Evolutionary conservation across 2,888 invertebrate genomes (phyloP).

Genomic region (Macaria notata): DNA sequence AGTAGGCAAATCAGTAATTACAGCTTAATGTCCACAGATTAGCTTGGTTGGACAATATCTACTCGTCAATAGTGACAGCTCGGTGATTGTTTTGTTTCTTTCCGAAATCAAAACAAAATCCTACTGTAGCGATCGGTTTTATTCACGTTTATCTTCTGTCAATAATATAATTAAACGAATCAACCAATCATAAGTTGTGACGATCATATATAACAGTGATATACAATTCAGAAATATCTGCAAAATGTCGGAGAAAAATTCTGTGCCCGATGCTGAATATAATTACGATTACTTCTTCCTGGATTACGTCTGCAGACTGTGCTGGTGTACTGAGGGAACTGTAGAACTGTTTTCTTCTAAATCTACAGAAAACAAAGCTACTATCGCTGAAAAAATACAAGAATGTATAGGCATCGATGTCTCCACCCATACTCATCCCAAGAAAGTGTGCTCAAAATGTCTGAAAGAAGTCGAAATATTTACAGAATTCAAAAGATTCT

Average conservation of each 20-base stretch:
- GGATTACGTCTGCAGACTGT: slow-evolving; percentile 60
- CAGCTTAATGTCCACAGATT: too few relatives aligned
- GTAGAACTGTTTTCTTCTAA: slow-evolving; percentile 40
- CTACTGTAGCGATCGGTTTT: too few relatives aligned
- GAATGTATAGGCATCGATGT: slow-evolving; percentile 59
- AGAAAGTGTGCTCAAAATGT: slow-evolving; percentile 57
- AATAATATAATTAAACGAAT: too few relatives aligned
- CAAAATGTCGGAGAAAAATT: slow-evolving; percentile 40
- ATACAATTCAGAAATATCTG: too few relatives aligned
- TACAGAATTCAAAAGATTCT: slow-evolving; percentile 58
- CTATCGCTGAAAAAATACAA: slow-evolving; percentile 50
- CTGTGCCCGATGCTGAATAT: slow-evolving; percentile 44
- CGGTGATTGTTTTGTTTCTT: too few relatives aligned
- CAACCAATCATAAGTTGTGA: too few relatives aligned
- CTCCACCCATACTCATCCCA: slow-evolving; percentile 40
- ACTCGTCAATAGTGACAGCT: too few relatives aligned
- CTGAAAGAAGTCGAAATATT: slow-evolving; percentile 53
- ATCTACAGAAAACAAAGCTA: slow-evolving; percentile 27
- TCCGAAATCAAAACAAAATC: too few relatives aligned
- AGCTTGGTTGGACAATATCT: too few relatives aligned
- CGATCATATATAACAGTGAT: too few relatives aligned
- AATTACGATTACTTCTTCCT: slow-evolving; percentile 61
- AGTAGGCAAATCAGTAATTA: too few relatives aligned
- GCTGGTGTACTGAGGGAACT: slow-evolving; percentile 56
- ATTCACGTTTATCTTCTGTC: too few relatives aligned